Percentiles rank a stretch among this genome's conserved stretches.
Evolutionary conservation across 2,797 vertebrate species (phyloP).

Genomic region (Sebastiscus tertius): DNA sequence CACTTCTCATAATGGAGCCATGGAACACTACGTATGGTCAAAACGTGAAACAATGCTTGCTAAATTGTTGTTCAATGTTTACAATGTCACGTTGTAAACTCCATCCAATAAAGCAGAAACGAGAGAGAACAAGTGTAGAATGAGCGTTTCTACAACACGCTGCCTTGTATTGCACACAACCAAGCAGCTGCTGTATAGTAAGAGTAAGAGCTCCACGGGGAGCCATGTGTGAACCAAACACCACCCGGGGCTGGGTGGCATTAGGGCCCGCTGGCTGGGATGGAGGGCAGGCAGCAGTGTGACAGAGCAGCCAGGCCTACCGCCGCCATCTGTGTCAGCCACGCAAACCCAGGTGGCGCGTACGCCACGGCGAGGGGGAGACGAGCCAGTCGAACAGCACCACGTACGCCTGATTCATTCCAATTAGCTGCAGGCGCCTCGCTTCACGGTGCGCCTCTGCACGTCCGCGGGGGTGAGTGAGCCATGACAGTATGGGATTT

Average conservation of each 20-base stretch:
- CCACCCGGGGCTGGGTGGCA: conserved; percentile 26
- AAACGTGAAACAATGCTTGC: background rate
- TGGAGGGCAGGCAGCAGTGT: conserved; percentile 25
- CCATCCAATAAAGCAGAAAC: background rate
- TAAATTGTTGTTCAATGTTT: background rate
- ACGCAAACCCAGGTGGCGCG: conserved; percentile 47
- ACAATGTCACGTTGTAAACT: background rate
- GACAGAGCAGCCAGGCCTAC: conserved; percentile 55
- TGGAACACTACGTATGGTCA: background rate
- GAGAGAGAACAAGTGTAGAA: background rate
- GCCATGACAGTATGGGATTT: conserved; percentile 44
- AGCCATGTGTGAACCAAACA: conserved; percentile 31
- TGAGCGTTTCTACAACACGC: background rate
- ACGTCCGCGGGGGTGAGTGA: conserved; percentile 39
- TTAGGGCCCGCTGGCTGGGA: conserved; percentile 1
- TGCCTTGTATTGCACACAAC: conserved; percentile 24
- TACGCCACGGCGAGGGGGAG: conserved; percentile 10
- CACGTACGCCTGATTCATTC: conserved; percentile 44
- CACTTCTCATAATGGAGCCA: background rate
- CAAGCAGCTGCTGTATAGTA: conserved; percentile 29
- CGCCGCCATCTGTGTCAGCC: conserved; percentile 71
- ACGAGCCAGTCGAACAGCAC: conserved; percentile 39
- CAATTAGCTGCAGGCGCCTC: conserved; percentile 50
- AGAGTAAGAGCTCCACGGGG: conserved; percentile 19
- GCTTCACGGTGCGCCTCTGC: conserved; percentile 35